Percentiles rank a stretch among this genome's conserved stretches.
phyloP scores from a whole-genome alignment of 2,888 invertebrate species.

The Eumacrocentrus americanus region DNA sequence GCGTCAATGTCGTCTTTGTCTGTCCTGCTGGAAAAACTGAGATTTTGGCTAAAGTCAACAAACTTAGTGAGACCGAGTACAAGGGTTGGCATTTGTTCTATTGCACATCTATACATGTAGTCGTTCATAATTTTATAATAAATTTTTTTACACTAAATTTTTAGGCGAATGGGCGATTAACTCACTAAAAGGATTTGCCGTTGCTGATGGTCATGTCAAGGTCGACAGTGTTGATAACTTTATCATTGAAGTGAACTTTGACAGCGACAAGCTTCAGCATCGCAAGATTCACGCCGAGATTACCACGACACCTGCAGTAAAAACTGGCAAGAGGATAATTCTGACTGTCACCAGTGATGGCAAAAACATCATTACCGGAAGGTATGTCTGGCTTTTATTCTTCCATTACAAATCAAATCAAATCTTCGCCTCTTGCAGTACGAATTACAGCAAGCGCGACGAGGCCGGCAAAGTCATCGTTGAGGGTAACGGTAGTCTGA shows the following conservation, averaged over 20 bases:
- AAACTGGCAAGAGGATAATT: conserved; percentile 69
- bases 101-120: not conserved
- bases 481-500: conserved; percentile 77
- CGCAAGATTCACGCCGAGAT: conserved; percentile 72
- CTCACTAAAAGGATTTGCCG: conserved; percentile 62
- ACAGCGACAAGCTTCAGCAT: conserved; percentile 70
- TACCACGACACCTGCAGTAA: conserved; percentile 67
- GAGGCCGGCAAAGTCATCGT: conserved; percentile 73
- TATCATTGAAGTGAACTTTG: conserved; percentile 66
- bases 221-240: conserved; percentile 71
- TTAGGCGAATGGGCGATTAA: conserved; percentile 48
- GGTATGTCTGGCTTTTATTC: conserved; percentile 57
- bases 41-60: conserved; percentile 60
- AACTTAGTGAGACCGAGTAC: conserved; percentile 66
- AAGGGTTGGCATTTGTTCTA: conserved; percentile 60
- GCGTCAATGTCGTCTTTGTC: conserved; percentile 60
- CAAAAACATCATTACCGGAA: conserved; percentile 74
- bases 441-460: conserved; percentile 73
- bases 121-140: not conserved
- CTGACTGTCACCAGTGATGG: conserved; percentile 70
- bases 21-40: conserved; percentile 64
- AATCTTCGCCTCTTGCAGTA: conserved; percentile 59
- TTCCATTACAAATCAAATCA: not conserved
- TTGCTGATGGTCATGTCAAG: conserved; percentile 62
- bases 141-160: conserved; percentile 9